A percentile compares a stretch with the other conserved stretches of the same genome.
Evolutionary conservation across 2,113 vertebrate genomes (phyloP).

Genomic region (Centrocercus urophasianus): DNA sequence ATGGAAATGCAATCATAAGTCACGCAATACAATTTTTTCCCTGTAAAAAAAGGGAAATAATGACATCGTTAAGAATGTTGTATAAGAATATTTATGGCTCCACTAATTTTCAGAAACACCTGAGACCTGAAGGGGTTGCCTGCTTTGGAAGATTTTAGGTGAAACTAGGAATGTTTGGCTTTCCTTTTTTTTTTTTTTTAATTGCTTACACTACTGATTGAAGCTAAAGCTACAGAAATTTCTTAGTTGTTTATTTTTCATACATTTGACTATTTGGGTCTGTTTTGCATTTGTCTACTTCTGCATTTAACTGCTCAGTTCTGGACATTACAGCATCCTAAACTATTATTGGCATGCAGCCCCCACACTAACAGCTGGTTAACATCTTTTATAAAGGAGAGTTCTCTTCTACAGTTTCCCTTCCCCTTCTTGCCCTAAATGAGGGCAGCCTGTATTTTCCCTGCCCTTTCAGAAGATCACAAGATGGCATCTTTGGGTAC

Average conservation of each 20-base stretch:
- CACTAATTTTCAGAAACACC: not conserved
- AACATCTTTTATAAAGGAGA: not conserved
- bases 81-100: not conserved
- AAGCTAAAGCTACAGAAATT: not conserved
- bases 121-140: not conserved
- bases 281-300: not conserved
- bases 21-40: not conserved
- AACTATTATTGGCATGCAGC: not conserved
- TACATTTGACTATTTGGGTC: not conserved
- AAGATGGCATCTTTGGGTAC: not conserved
- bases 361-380: not conserved
- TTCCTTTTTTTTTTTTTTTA: too few relatives aligned
- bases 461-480: not conserved
- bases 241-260: not conserved
- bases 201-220: not conserved
- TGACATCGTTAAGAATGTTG: not conserved
- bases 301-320: not conserved
- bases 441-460: not conserved
- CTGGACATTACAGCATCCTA: not conserved
- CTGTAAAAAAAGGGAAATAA: not conserved
- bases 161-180: not conserved
- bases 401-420: not conserved
- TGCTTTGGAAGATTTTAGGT: not conserved
- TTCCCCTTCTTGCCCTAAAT: not conserved
- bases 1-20: not conserved